Conservation (phyloP, 2,113 vertebrate genomes). For the Brachionichthys hirsutus region DNA sequence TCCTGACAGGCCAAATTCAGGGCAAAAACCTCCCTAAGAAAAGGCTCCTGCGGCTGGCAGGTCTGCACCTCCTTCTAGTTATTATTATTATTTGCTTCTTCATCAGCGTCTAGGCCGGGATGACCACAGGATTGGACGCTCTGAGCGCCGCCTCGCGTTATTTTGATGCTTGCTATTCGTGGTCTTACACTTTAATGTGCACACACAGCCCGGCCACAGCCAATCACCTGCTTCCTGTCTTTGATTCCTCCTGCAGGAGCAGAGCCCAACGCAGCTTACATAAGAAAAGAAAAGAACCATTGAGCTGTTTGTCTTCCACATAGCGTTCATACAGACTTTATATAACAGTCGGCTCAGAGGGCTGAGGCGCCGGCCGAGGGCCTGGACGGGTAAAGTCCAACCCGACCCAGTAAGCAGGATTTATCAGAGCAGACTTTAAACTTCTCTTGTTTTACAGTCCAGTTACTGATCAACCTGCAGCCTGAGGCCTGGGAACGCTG, state of each 20-base stretch:
- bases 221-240: conserved; percentile 31
- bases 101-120: no score
- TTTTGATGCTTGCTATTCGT: background rate
- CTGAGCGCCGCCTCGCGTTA: background rate
- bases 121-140: background rate
- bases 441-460: conserved; percentile 13
- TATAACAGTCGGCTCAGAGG: conserved; percentile 58
- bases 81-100: background rate
- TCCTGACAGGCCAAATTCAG: background rate
- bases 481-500: conserved; percentile 1
- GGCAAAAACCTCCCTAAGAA: background rate
- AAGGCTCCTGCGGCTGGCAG: no score
- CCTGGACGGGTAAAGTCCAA: conserved; percentile 60
- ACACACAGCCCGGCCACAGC: conserved; percentile 6
- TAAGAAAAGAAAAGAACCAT: conserved; percentile 62
- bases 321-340: conserved; percentile 61
- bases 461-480: conserved; percentile 75
- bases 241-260: conserved; percentile 30
- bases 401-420: conserved; percentile 57
- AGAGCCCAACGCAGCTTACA: conserved; percentile 36
- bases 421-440: conserved; percentile 73
- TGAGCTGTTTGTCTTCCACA: conserved; percentile 51
- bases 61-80: background rate
- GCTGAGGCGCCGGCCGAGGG: conserved; percentile 39
- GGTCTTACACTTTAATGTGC: conserved; percentile 22